A percentile compares a stretch with the other conserved stretches of the same genome.
Conservation (phyloP, 2,797 vertebrate species). For the Falco concolor region DNA sequence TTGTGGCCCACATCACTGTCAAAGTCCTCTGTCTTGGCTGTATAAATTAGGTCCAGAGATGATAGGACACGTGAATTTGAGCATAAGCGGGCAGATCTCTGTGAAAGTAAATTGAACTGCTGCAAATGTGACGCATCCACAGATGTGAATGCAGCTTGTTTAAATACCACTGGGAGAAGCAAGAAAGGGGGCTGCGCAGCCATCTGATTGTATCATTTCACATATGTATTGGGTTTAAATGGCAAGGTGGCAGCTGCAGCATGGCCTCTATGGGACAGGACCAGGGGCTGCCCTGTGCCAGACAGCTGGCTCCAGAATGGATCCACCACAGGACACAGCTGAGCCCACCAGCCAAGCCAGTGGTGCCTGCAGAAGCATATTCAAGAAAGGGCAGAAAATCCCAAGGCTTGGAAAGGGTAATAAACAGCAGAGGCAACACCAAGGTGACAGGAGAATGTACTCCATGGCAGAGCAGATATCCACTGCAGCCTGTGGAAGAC, state of each 20-base stretch:
- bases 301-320: background rate
- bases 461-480: background rate
- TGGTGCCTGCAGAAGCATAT: background rate
- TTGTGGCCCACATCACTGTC: background rate
- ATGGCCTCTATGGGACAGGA: background rate
- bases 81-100: background rate
- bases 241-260: background rate
- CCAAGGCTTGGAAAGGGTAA: fast-evolving
- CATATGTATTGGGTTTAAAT: background rate
- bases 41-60: background rate
- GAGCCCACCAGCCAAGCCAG: background rate
- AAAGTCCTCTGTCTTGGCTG: background rate
- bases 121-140: background rate
- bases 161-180: background rate
- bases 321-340: background rate
- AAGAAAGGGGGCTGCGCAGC: background rate
- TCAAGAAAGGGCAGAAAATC: background rate
- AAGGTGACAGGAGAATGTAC: background rate
- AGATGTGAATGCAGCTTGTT: background rate
- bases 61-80: background rate
- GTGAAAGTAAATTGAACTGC: background rate
- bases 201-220: background rate
- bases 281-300: fast-evolving
- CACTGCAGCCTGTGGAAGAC: background rate
- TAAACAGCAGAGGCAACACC: background rate